These are phyloP conservation scores for Limulus polyphemus DNA, from an alignment of 2,888 invertebrate genomes.

Conservation along the genomic window DNA sequence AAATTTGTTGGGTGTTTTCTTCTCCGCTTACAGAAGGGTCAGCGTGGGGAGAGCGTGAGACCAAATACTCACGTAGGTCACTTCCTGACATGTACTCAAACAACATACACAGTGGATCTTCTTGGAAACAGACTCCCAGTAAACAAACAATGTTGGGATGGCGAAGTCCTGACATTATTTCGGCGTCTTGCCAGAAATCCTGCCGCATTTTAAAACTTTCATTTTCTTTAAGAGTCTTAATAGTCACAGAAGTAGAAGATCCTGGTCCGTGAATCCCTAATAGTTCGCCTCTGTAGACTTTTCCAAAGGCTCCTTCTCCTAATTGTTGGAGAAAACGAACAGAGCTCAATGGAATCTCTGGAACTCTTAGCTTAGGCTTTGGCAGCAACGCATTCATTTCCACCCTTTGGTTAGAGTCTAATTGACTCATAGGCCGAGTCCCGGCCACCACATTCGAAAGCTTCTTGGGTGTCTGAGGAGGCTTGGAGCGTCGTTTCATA, in stretches of 20 bases:
- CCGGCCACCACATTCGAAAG: constrained; percentile 9
- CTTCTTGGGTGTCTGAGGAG: constrained; percentile 27
- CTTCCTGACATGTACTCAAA: constrained; percentile 97
- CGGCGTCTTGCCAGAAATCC: constrained; percentile 67
- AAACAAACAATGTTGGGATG: constrained; percentile 67
- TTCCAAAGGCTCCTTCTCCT: constrained; percentile 94
- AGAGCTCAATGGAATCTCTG: constrained; percentile 60
- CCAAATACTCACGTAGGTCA: constrained; percentile 89
- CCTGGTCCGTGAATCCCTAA: constrained; percentile 35
- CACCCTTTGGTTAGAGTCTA: constrained; percentile 42
- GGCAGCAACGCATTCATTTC: constrained; percentile 66
- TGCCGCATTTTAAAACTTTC: constrained; percentile 63
- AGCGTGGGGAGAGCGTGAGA: constrained; percentile 66
- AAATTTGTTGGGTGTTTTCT: constrained; percentile 40
- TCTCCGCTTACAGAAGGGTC: constrained; percentile 46
- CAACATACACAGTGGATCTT: constrained; percentile 57
- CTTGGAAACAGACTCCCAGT: constrained; percentile 47
- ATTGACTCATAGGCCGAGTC: constrained; percentile 10
- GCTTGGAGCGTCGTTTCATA: constrained; percentile 30
- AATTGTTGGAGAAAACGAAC: constrained; percentile 67
- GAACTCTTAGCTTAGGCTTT: constrained; percentile 46
- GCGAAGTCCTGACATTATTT: constrained; percentile 67
- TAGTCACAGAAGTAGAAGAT: constrained; percentile 49
- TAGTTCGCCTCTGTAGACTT: constrained; percentile 55
- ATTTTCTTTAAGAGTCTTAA: constrained; percentile 65